These are phyloP conservation scores for Vollenhovia emeryi DNA, from an alignment of 1,140 invertebrate species.

Conservation along the genomic window DNA sequence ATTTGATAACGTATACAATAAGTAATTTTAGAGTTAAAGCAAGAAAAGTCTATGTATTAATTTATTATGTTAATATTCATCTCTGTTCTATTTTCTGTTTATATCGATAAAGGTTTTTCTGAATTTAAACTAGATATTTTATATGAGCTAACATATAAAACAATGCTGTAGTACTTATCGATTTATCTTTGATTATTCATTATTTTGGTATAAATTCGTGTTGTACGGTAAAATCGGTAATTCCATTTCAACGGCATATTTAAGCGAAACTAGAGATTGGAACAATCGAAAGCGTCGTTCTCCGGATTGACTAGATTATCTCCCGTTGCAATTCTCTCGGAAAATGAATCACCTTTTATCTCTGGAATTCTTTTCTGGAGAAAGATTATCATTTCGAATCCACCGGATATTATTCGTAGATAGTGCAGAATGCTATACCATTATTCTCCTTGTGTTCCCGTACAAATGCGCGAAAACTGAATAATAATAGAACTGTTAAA, in stretches of 20 bases:
- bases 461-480: slow-evolving; percentile 16
- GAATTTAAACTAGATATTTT: neutral
- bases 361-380: neutral
- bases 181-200: slow-evolving; percentile 17
- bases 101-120: neutral
- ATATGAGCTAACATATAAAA: neutral
- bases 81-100: neutral
- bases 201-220: slow-evolving; percentile 22
- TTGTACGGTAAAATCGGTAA: slow-evolving; percentile 1
- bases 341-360: slow-evolving; percentile 37
- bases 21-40: neutral
- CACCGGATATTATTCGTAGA: slow-evolving; percentile 43
- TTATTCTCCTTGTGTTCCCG: slow-evolving; percentile 20
- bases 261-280: slow-evolving; percentile 7
- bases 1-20: neutral
- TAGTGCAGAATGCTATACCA: neutral
- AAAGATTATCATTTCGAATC: slow-evolving; percentile 44
- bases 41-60: neutral
- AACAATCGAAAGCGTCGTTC: slow-evolving; percentile 29
- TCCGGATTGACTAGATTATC: slow-evolving; percentile 32
- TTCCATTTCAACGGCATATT: slow-evolving; percentile 11
- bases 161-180: neutral
- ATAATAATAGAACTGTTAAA: slow-evolving; percentile 35
- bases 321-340: slow-evolving; percentile 6
- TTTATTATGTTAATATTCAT: neutral